Percentiles rank a stretch among this genome's conserved stretches.
Conservation (phyloP, 2,888 invertebrate genomes). For the Epiblema foenella region DNA sequence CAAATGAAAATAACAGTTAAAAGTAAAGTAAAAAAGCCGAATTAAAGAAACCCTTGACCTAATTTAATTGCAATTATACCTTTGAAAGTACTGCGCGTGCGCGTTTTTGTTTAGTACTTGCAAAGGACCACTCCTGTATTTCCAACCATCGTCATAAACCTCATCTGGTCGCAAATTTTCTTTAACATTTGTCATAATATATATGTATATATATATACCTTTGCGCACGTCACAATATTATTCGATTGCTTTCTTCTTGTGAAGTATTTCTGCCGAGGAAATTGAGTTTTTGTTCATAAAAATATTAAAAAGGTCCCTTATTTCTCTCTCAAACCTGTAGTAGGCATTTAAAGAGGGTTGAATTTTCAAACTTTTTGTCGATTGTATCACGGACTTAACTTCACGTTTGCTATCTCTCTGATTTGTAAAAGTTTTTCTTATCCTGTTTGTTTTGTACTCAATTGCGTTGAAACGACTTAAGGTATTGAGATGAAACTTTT, state of each 20-base stretch:
- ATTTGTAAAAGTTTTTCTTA: slow-evolving; percentile 18
- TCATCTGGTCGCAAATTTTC: slow-evolving; percentile 50
- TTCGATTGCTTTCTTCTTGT: slow-evolving; percentile 62
- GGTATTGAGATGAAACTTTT: slow-evolving; percentile 21
- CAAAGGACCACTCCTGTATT: slow-evolving; percentile 1
- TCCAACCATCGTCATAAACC: slow-evolving; percentile 21
- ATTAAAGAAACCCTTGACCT: background rate
- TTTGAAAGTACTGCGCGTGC: background rate
- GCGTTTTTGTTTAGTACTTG: slow-evolving; percentile 10
- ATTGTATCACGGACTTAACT: slow-evolving; percentile 17
- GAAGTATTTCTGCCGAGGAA: slow-evolving; percentile 54
- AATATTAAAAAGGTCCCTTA: slow-evolving; percentile 17
- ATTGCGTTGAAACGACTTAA: slow-evolving; percentile 25
- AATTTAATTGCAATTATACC: background rate
- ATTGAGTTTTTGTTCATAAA: slow-evolving; percentile 57
- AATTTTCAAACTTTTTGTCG: slow-evolving; percentile 29
- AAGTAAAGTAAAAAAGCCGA: background rate
- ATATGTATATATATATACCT: too few species aligned
- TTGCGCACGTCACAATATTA: slow-evolving; percentile 65
- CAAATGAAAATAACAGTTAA: too few species aligned
- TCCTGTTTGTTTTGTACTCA: slow-evolving; percentile 26
- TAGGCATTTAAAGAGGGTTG: slow-evolving; percentile 12
- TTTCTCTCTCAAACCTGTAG: slow-evolving; percentile 16
- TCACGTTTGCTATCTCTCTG: slow-evolving; percentile 20
- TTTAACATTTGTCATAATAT: slow-evolving; percentile 64